These are phyloP conservation scores for Lepidurus couesii DNA, from an alignment of 1,140 invertebrate species.

Conservation along the genomic window DNA sequence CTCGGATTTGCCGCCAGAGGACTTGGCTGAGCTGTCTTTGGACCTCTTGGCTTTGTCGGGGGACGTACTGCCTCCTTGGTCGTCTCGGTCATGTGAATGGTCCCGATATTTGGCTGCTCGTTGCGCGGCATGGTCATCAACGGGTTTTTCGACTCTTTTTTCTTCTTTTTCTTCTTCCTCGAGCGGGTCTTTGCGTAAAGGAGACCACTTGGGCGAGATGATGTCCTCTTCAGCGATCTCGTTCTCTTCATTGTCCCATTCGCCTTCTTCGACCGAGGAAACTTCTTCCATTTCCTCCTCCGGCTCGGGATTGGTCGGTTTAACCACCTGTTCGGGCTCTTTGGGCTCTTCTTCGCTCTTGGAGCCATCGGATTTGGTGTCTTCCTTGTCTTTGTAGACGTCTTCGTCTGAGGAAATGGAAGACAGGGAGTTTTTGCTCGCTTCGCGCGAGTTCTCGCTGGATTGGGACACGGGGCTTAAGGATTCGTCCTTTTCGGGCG, in stretches of 20 bases:
- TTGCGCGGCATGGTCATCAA: constrained; percentile 22
- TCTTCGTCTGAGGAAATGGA: constrained; percentile 51
- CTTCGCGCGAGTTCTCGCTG: constrained; percentile 41
- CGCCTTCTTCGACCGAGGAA: not conserved
- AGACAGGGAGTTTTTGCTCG: constrained; percentile 36
- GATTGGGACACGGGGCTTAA: constrained; percentile 41
- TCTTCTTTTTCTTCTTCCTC: constrained; percentile 13
- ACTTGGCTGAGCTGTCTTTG: not conserved
- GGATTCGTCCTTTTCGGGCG: constrained; percentile 47
- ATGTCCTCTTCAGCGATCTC: constrained; percentile 18
- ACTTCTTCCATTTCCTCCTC: not conserved
- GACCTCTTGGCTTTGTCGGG: constrained; percentile 9
- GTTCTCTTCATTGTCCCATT: constrained; percentile 23
- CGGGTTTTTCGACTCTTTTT: constrained; percentile 3
- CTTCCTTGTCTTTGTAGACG: constrained; percentile 52
- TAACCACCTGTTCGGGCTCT: not conserved
- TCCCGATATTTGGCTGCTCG: constrained; percentile 9
- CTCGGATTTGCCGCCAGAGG: not conserved
- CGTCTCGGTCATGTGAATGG: constrained; percentile 26
- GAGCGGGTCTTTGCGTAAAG: not conserved
- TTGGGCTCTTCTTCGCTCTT: not conserved
- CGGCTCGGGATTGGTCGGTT: not conserved
- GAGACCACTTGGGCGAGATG: not conserved
- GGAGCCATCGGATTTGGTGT: constrained; percentile 37
- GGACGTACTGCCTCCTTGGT: not conserved